Percentiles rank a stretch among this genome's conserved stretches.
phyloP scores from a whole-genome alignment of 2,888 invertebrate species.

The Bombylius discolor region DNA sequence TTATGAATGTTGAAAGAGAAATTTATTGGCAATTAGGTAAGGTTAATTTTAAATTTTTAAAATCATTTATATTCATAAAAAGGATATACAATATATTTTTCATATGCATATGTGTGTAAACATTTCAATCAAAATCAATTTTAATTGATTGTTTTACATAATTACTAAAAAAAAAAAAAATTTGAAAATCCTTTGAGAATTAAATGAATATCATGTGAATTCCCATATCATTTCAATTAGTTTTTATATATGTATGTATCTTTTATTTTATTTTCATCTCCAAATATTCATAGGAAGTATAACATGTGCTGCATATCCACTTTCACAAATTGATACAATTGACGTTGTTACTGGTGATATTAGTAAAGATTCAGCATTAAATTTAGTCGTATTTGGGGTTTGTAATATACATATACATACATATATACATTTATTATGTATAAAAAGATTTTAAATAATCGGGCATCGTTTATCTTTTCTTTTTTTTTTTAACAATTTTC shows the following conservation, averaged over 20 bases:
- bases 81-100: too few species aligned
- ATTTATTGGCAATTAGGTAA: constrained; percentile 93
- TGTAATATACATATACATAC: constrained; percentile 17
- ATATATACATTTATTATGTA: background rate
- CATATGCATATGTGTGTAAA: too few species aligned
- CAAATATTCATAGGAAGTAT: constrained; percentile 49
- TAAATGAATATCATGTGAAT: too few species aligned
- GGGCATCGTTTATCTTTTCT: background rate
- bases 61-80: too few species aligned
- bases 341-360: constrained; percentile 81
- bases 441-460: background rate
- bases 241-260: too few species aligned
- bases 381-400: constrained; percentile 93
- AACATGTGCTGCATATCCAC: constrained; percentile 92
- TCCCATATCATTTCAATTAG: too few species aligned
- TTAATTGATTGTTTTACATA: background rate
- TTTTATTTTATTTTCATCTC: too few species aligned
- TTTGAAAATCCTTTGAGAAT: too few species aligned
- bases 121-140: too few species aligned
- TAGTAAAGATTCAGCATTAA: constrained; percentile 88
- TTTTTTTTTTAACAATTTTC: background rate
- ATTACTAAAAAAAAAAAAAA: too few species aligned
- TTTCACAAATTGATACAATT: constrained; percentile 91
- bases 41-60: background rate
- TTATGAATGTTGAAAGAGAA: constrained; percentile 88